Conservation (phyloP, 2,888 invertebrate genomes). For the Standfussiana lucernea region DNA sequence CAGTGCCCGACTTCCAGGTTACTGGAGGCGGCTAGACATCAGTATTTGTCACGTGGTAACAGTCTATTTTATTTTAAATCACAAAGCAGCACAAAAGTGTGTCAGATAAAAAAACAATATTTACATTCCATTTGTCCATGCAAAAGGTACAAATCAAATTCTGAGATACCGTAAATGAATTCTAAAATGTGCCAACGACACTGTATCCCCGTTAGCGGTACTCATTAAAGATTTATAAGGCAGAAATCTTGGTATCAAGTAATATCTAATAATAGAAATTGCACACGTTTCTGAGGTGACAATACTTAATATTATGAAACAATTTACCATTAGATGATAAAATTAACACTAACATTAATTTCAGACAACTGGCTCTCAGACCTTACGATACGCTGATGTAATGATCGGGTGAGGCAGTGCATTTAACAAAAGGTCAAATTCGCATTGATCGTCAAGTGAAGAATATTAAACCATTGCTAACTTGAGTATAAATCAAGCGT, state of each 20-base stretch:
- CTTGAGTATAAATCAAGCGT: slow-evolving; percentile 60
- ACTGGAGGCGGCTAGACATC: background rate
- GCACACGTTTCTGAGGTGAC: background rate
- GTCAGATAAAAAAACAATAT: slow-evolving; percentile 29
- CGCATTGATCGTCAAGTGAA: slow-evolving; percentile 47
- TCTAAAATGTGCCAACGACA: slow-evolving; percentile 22
- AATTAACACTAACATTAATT: slow-evolving; percentile 20
- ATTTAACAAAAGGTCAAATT: slow-evolving; percentile 61
- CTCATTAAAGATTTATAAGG: slow-evolving; percentile 23
- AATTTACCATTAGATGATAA: slow-evolving; percentile 1
- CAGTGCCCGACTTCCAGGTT: background rate
- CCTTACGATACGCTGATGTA: slow-evolving; percentile 47
- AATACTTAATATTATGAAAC: background rate
- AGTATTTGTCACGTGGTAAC: slow-evolving; percentile 1
- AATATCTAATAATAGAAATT: slow-evolving; percentile 6
- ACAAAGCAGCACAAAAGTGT: slow-evolving; percentile 26
- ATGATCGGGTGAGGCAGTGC: slow-evolving; percentile 41
- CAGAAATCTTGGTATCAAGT: slow-evolving; percentile 5
- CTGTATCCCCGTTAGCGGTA: slow-evolving; percentile 8
- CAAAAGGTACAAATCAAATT: slow-evolving; percentile 46
- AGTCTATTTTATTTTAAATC: slow-evolving; percentile 15
- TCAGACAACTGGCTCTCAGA: slow-evolving; percentile 3
- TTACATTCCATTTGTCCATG: slow-evolving; percentile 33
- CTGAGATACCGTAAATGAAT: slow-evolving; percentile 45
- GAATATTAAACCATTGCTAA: slow-evolving; percentile 60